Base-by-base conservation (phyloP, 2,113 vertebrate species). In the Vulpes lagopus region DNA sequence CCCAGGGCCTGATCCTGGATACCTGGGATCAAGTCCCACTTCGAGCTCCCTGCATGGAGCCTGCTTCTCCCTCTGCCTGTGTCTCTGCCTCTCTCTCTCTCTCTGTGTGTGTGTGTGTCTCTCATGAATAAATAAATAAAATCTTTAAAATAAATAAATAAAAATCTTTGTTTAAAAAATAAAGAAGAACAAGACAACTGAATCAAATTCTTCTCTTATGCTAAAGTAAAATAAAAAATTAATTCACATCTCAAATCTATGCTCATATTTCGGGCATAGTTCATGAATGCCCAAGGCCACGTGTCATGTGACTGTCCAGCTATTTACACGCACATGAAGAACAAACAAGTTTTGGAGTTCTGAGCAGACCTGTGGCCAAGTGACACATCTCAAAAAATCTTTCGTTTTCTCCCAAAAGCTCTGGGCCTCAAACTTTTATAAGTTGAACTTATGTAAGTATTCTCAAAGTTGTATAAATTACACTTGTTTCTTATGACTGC, bases 221-320 rank as follows among this genome's bases (percentile, higher is more conserved):
- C 57, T 87, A 85, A 95, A 71, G 90, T 76, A 79, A 97, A 96
- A 80, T 93, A 30, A 91, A 86, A 32, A 83, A 38, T 81, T 16
- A 84, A n/a, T 74, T 96, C 81, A 81, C 15, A 89, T 73, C 22
- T 95, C 27, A 85, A 90, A 82, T 91, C 57, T 84, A 2, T 93
- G 57, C 49, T 93, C 49, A 22, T 62, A 43, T 74, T 81, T 95
- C 49, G 81, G 67, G 59, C 23, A 59, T 65, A 74, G 91, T 51
- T 89, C 49, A 49, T n/a, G 60, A 83, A 57, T 73, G 55, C 59
- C 67, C 80, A 83, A 43, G 16, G 74, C 43, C 19, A 8, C 20
- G 73, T 69, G 38, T 79, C 14, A 83, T 38, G 10, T 23, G 5
- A 20, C 7, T 86, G 20, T 89, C 73, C 35, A 60, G 8, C 67